Evolutionary conservation across 2,113 vertebrate species (phyloP).

Genomic region (Sapayoa aenigma): DNA sequence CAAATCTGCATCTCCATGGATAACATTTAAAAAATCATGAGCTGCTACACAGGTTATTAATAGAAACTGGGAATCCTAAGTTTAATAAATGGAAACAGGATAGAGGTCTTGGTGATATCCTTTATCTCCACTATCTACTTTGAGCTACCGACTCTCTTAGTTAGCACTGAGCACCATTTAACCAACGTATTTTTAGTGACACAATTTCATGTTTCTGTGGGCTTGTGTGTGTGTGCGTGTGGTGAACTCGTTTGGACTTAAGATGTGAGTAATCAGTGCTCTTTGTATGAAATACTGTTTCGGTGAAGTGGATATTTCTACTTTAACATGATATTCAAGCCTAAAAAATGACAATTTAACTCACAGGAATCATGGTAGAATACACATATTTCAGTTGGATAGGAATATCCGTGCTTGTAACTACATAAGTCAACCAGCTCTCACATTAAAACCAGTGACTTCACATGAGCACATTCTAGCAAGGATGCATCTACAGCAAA

Average conservation of each 20-base stretch:
- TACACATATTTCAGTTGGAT: not conserved
- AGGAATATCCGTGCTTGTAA: not conserved
- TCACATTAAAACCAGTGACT: not conserved
- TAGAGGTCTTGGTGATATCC: not conserved
- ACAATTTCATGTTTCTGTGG: not conserved
- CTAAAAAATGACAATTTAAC: not conserved
- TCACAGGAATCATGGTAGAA: not conserved
- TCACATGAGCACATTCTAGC: not conserved
- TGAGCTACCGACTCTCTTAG: not conserved
- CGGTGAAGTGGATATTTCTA: not conserved
- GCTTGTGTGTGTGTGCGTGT: not conserved
- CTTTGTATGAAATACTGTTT: not conserved
- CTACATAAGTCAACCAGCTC: not conserved
- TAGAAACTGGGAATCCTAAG: not conserved
- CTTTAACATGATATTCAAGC: not conserved
- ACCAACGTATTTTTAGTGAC: not conserved
- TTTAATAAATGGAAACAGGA: not conserved
- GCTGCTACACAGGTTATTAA: not conserved
- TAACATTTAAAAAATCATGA: not conserved
- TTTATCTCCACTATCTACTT: not conserved
- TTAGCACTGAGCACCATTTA: not conserved
- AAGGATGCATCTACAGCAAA: not conserved
- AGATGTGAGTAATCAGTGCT: not conserved
- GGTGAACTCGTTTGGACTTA: not conserved
- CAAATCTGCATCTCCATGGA: not conserved